Conservation (phyloP, 2,797 vertebrate species). For the Tenualosa ilisha region DNA sequence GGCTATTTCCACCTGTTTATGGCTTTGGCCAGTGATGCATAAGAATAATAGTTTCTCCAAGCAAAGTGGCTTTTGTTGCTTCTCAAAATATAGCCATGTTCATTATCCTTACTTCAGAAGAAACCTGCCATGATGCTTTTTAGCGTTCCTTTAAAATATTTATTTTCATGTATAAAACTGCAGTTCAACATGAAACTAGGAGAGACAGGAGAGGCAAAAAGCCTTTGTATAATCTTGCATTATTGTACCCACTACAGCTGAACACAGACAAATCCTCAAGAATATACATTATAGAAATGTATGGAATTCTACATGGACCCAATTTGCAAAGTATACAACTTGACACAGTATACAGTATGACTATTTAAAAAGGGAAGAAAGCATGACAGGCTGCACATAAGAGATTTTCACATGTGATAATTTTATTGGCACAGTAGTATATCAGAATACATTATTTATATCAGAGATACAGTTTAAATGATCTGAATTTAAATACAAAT, state of each 20-base stretch:
- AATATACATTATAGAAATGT: no score
- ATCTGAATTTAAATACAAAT: conserved; percentile 38
- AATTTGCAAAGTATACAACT: no score
- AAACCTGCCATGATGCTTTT: not conserved
- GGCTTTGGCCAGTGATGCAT: not conserved
- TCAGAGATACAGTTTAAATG: conserved; percentile 43
- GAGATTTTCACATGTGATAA: conserved; percentile 40
- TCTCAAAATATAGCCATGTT: not conserved
- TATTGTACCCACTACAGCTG: no score
- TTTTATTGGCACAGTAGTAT: conserved; percentile 58
- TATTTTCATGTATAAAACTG: not conserved
- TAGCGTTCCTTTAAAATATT: not conserved
- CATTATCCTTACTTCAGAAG: not conserved
- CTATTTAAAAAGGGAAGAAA: not conserved
- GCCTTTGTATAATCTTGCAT: no score
- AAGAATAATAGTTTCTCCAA: not conserved
- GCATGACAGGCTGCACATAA: not conserved
- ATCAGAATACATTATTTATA: conserved; percentile 48
- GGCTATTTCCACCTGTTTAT: not conserved
- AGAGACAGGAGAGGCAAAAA: not conserved
- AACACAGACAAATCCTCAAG: no score
- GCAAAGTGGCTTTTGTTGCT: not conserved
- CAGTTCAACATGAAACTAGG: not conserved
- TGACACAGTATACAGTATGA: no score
- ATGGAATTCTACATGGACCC: no score